These are phyloP conservation scores for Danaus plexippus DNA, from an alignment of 1,140 invertebrate genomes.

Conservation along the genomic window DNA sequence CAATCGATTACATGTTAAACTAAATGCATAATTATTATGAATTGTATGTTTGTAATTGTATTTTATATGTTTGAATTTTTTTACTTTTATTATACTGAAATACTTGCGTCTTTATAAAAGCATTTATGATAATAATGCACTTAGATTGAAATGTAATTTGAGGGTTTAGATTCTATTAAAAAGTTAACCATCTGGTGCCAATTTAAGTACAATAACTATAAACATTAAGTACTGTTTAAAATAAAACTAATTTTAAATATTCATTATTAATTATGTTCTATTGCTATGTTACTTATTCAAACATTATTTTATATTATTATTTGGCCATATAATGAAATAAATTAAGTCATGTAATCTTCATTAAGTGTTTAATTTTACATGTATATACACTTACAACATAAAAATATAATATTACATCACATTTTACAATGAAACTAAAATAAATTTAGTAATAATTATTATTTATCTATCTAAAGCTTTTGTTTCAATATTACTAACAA, in stretches of 20 bases:
- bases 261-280: conserved; percentile 10
- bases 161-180: conserved; percentile 16
- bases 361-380: conserved; percentile 4
- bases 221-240: conserved; percentile 14
- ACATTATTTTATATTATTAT: conserved; percentile 24
- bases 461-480: conserved; percentile 19
- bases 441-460: conserved; percentile 8
- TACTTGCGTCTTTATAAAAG: background rate
- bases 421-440: background rate
- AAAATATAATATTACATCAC: conserved; percentile 11
- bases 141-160: conserved; percentile 11
- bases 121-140: background rate
- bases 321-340: conserved; percentile 38
- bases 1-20: conserved; percentile 13
- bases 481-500: conserved; percentile 35
- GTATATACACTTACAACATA: no score
- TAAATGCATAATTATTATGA: conserved; percentile 1
- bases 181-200: conserved; percentile 56
- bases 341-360: conserved; percentile 22
- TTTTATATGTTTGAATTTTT: background rate
- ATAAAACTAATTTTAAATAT: conserved; percentile 10
- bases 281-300: conserved; percentile 25
- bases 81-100: background rate
- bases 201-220: conserved; percentile 38
- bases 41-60: background rate